Evolutionary conservation across 2,113 vertebrate species (phyloP).

Genomic region (Ploceus nigricollis): DNA sequence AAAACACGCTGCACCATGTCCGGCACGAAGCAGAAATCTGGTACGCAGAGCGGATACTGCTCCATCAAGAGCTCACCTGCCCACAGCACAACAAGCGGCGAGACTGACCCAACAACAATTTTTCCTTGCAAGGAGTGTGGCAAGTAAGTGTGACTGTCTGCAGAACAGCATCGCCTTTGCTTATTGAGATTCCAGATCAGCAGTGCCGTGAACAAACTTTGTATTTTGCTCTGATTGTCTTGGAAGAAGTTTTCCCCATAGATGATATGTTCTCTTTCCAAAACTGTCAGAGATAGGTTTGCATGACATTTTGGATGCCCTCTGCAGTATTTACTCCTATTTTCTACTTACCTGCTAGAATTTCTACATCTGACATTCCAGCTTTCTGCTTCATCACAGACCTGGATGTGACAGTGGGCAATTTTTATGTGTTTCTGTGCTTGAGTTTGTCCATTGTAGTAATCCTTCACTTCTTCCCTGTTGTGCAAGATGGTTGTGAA

Average conservation of each 20-base stretch:
- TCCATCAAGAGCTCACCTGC: slow-evolving; percentile 85
- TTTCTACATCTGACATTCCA: not conserved
- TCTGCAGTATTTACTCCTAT: not conserved
- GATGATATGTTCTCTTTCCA: not conserved
- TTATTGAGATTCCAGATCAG: not conserved
- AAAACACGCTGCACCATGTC: slow-evolving; percentile 64
- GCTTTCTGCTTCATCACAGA: not conserved
- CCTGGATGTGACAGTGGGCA: not conserved
- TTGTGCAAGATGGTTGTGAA: not conserved
- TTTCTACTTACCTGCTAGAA: not conserved
- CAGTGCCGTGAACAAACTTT: not conserved
- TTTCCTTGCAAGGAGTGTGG: slow-evolving; percentile 90
- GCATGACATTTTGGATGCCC: not conserved
- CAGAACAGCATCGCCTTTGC: fast-evolving
- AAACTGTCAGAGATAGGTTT: not conserved
- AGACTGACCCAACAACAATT: slow-evolving; percentile 78
- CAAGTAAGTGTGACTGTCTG: slow-evolving; percentile 57
- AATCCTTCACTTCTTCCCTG: not conserved
- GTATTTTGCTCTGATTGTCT: not conserved
- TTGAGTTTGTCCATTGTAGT: not conserved
- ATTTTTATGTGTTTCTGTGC: not conserved
- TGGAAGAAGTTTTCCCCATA: not conserved
- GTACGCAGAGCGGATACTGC: slow-evolving; percentile 73
- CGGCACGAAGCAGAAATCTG: slow-evolving; percentile 69
- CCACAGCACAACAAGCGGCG: slow-evolving; percentile 82